A percentile compares a stretch with the other conserved stretches of the same genome.
Conservation (phyloP, 2,797 vertebrate species). For the Zalophus californianus region DNA sequence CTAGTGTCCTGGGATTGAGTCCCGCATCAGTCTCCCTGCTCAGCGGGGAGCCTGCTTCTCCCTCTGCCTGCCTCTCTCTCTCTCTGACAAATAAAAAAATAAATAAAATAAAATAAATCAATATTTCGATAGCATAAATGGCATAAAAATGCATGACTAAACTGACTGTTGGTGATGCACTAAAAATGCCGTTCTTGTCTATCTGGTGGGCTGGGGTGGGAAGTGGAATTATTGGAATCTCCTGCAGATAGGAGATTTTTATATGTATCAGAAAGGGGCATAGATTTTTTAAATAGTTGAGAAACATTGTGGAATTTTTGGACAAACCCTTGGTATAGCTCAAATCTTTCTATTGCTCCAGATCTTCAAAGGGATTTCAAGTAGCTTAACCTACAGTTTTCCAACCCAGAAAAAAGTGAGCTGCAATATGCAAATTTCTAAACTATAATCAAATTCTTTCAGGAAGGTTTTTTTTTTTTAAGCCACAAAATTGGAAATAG, state of each 20-base stretch:
- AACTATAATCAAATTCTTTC: slow-evolving; percentile 19
- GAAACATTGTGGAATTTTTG: slow-evolving; percentile 16
- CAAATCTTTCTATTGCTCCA: neutral
- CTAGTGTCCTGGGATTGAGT: no score
- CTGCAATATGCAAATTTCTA: neutral
- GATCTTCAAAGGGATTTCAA: slow-evolving; percentile 14
- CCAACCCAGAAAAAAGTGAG: neutral
- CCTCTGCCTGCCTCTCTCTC: no score
- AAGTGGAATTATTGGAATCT: slow-evolving; percentile 13
- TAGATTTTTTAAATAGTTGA: slow-evolving; percentile 51
- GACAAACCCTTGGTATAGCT: neutral
- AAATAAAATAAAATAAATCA: neutral
- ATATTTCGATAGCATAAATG: neutral
- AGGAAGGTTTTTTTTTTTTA: slow-evolving; percentile 23
- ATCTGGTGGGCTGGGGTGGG: neutral
- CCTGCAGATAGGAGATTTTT: slow-evolving; percentile 12
- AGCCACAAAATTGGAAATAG: slow-evolving; percentile 30
- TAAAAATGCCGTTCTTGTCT: neutral
- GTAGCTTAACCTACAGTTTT: neutral
- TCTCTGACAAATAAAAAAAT: no score
- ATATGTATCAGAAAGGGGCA: neutral
- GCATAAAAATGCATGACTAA: neutral
- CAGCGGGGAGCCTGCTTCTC: no score
- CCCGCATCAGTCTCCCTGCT: no score
- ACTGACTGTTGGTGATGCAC: neutral